Conservation (phyloP, 1,140 invertebrate genomes). For the Lepidotrigona ventralis region DNA sequence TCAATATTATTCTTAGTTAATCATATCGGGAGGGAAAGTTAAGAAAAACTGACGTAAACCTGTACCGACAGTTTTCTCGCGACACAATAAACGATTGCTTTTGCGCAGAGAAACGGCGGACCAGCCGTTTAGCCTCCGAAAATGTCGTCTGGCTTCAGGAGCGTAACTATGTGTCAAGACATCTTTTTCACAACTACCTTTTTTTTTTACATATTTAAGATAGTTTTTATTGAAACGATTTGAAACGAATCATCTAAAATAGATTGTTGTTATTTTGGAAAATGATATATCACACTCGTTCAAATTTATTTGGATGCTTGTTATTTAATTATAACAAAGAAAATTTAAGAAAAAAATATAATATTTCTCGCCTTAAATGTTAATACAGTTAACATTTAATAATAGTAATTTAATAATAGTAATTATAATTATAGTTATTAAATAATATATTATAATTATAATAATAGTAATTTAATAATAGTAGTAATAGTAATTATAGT, state of each 20-base stretch:
- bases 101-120: conserved; percentile 68
- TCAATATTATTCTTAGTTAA: neutral
- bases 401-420: too few relatives aligned
- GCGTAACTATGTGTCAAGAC: conserved; percentile 46
- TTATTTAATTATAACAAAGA: neutral
- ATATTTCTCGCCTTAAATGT: neutral
- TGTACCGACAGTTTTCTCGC: conserved; percentile 56
- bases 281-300: neutral
- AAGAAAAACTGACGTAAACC: conserved; percentile 50
- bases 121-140: conserved; percentile 65
- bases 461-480: too few relatives aligned
- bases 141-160: conserved; percentile 71
- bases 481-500: too few relatives aligned
- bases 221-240: neutral
- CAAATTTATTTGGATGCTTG: neutral
- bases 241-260: neutral
- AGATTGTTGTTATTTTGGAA: neutral
- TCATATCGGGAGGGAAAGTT: conserved; percentile 1
- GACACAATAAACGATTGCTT: conserved; percentile 59
- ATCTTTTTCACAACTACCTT: neutral
- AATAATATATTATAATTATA: too few relatives aligned
- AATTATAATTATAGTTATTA: too few relatives aligned
- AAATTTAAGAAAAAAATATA: neutral
- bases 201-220: neutral
- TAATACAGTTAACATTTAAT: too few relatives aligned